These are phyloP conservation scores for Cenopis cana DNA, from an alignment of 2,888 invertebrate species.

Conservation along the genomic window DNA sequence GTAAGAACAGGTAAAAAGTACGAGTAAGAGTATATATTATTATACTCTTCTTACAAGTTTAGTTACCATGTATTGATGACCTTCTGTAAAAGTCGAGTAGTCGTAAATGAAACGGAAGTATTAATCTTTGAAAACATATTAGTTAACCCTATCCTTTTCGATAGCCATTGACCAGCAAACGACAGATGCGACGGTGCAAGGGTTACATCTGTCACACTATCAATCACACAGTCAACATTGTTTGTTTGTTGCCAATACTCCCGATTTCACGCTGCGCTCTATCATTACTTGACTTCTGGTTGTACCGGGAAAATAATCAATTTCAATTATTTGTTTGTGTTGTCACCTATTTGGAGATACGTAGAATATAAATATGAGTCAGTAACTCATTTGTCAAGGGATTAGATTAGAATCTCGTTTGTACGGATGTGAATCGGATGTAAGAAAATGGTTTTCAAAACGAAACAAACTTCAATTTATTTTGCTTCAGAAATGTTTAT, in stretches of 20 bases:
- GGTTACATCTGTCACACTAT: slow-evolving; percentile 45
- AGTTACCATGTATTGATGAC: no score
- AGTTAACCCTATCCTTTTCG: slow-evolving; percentile 20
- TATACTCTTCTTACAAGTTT: no score
- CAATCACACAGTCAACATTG: slow-evolving; percentile 43
- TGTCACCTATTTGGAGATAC: slow-evolving; percentile 40
- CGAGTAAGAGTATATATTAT: no score
- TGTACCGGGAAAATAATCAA: slow-evolving; percentile 39
- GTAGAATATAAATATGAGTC: slow-evolving; percentile 15
- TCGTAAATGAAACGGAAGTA: slow-evolving; percentile 27
- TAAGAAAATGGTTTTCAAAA: neutral
- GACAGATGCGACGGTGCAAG: slow-evolving; percentile 44
- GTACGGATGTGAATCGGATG: neutral
- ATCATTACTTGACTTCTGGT: slow-evolving; percentile 42
- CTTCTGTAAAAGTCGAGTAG: neutral
- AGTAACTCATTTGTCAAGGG: slow-evolving; percentile 31
- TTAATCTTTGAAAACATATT: slow-evolving; percentile 19
- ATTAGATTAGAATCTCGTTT: slow-evolving; percentile 14
- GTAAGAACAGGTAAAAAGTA: no score
- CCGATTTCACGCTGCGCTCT: slow-evolving; percentile 43
- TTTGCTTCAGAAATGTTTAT: no score
- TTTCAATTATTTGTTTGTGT: slow-evolving; percentile 44
- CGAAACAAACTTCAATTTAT: neutral
- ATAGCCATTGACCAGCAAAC: slow-evolving; percentile 29
- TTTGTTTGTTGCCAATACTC: slow-evolving; percentile 43